Base-by-base conservation (phyloP, 2,113 vertebrate species). In the Nothocercus julius region DNA sequence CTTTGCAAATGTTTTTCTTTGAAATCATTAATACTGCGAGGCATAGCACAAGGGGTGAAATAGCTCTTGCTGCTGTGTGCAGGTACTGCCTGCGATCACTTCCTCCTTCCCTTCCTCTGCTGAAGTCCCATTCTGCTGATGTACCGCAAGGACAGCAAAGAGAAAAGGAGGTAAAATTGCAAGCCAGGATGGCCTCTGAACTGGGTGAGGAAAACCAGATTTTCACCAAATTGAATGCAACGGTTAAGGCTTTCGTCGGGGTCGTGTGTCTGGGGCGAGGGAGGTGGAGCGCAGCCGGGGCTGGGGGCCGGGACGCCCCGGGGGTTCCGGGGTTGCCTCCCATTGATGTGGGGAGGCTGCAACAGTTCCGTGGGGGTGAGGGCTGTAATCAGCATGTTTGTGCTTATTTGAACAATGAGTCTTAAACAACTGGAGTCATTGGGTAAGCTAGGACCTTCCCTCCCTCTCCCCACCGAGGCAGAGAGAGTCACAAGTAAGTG, bases 1-100 rank as follows among this genome's bases (percentile, higher is more conserved):
- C 78, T 93, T 85, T 92, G 88, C 76, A 90, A 80, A 80, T 81
- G 73, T 42, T 54, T 88, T 95, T 83, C 42, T 91, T 75, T 93
- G 79, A 91, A 94, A 90, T 94, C 80, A 54, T 96, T 96, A 94
- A 84, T 63, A 68, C n/a, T 82, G 73, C 5, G 5, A 76, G 56
- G 78, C 3, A 19, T 51, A 84, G 87, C 44, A 27, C 1, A 24
- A 83, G 81, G 75, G 77, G 20, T 69, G 67, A 77, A 84, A 73
- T 9, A 91, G 62, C 73, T 91, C 62, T 58, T 84, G 74, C 67
- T 82, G 70, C 67, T 68, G 72, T 62, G 70, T 67, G 73, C 27
- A 25, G 69, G 74, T 82, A 5, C 49, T 19, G 67, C 14, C 70
- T 69, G 82, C 21, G 45, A 72, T 78, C 56, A 3, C 83, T 61